Evolutionary conservation across 2,888 invertebrate species (phyloP), one percentile per base, ranked within the genome.

Genomic region (Allygus modestus): DNA sequence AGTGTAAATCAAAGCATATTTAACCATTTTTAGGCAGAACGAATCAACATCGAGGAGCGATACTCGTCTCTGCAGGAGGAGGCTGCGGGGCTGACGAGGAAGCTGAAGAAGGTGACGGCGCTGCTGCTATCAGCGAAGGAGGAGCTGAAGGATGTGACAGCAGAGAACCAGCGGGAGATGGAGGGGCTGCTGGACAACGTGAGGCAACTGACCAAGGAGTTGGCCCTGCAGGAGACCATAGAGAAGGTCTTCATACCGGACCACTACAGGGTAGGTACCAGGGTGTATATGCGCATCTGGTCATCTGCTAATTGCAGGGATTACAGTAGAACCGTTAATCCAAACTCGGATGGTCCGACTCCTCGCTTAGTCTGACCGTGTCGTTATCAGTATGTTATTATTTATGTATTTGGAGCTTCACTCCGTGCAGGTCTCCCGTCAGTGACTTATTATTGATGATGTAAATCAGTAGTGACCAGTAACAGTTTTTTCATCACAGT

Each of bases 161-260:
- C 97, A 86, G 99, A 99, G 89, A 98, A 99, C 89, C 98, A 99
- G 91, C 91, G 98, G 61, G 99, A 99, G 92, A 98, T 98, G 94
- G 99, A 99, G 90, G 97, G 97, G 0, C 94, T 99, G 23, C 92
- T 98, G 87, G 99, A 99, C 90, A 97, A 97, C 88, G 96, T 99
- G 77, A 92, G 99, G 17, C 96, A 97, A 83, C 92, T 99, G 82
- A 95, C 96, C 84, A 92, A 98, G 83, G 99, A 99, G 91, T 92
- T 98, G 65, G 96, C 97, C 86, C 92, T 99, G 0, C 97, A 98
- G 79, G 97, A 97, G 90, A 91, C 97, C 7, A 95, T 99, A 87
- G 94, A 99, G 51, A 97, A 98, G 89, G 95, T 95, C 69, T 99
- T 97, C 89, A 98, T 99, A 90, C 99, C 99, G 0, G 94, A 94